A percentile compares a stretch with the other conserved stretches of the same genome.
phyloP scores from a whole-genome alignment of 2,113 vertebrate species.

The Morone saxatilis region DNA sequence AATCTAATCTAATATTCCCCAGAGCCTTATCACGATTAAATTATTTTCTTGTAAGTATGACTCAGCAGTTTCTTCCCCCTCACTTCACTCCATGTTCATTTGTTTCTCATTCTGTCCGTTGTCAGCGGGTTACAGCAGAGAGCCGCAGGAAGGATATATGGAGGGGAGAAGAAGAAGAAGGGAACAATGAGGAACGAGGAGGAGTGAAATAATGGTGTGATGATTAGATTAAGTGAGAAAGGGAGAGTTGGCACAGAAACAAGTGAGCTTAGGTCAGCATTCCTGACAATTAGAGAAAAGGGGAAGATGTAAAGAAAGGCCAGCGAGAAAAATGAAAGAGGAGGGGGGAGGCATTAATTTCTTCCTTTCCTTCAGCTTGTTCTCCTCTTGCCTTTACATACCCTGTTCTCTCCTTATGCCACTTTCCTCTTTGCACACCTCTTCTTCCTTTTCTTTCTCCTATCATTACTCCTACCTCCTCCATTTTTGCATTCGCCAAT shows the following conservation, averaged over 20 bases:
- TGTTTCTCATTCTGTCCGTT: slow-evolving; percentile 61
- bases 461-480: neutral
- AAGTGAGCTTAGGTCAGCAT: slow-evolving; percentile 74
- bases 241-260: slow-evolving; percentile 63
- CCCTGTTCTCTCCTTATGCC: neutral
- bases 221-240: slow-evolving; percentile 76
- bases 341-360: slow-evolving; percentile 8
- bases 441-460: neutral
- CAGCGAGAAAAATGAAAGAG: slow-evolving; percentile 41
- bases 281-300: slow-evolving; percentile 70
- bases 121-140: slow-evolving; percentile 45
- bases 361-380: slow-evolving; percentile 16
- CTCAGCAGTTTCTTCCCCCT: slow-evolving; percentile 58
- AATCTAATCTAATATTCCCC: slow-evolving; percentile 74
- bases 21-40: slow-evolving; percentile 67
- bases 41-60: slow-evolving; percentile 61
- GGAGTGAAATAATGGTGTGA: slow-evolving; percentile 72
- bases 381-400: slow-evolving; percentile 12
- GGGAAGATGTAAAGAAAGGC: slow-evolving; percentile 53
- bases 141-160: slow-evolving; percentile 29
- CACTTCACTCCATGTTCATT: slow-evolving; percentile 53
- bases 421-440: neutral
- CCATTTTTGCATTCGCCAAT: neutral
- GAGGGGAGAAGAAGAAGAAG: slow-evolving; percentile 9
- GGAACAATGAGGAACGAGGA: slow-evolving; percentile 43